These are phyloP conservation scores for Myotis daubentonii DNA, from an alignment of 2,797 vertebrate genomes.

Conservation along the genomic window DNA sequence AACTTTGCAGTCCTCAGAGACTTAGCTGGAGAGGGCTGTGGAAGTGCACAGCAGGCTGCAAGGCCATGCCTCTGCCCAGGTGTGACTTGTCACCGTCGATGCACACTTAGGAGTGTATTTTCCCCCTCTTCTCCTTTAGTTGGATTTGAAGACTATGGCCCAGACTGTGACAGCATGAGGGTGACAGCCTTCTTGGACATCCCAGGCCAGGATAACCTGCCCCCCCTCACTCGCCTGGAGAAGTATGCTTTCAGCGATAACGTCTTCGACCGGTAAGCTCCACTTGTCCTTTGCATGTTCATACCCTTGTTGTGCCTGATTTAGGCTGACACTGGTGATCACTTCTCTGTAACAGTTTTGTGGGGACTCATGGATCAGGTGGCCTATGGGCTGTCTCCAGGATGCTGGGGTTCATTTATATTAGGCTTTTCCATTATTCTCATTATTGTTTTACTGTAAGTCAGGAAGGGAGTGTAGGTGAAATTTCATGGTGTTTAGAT, in stretches of 20 bases:
- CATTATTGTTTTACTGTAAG: background rate
- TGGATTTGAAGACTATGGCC: constrained; percentile 95
- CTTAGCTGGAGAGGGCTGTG: background rate
- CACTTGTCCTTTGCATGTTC: rapidly evolving
- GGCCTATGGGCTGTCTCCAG: background rate
- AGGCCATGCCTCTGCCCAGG: background rate
- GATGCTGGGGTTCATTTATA: background rate
- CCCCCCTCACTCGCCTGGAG: constrained; percentile 91
- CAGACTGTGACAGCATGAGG: constrained; percentile 92
- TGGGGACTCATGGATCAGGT: background rate
- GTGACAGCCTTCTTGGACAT: constrained; percentile 93
- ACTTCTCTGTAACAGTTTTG: background rate
- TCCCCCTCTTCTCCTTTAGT: constrained; percentile 82
- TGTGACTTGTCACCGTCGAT: background rate
- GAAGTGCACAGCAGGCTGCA: background rate
- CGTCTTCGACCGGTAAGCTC: constrained; percentile 92
- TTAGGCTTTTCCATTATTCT: background rate
- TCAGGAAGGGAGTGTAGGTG: background rate
- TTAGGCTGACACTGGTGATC: background rate
- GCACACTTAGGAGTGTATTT: background rate
- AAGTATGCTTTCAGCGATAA: constrained; percentile 95
- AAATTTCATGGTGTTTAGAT: background rate
- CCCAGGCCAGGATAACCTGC: constrained; percentile 92
- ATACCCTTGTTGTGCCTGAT: background rate
- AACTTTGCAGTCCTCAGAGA: background rate